Base-by-base conservation (phyloP, 2,888 invertebrate genomes). In the Branchinecta sandiegonensis region DNA sequence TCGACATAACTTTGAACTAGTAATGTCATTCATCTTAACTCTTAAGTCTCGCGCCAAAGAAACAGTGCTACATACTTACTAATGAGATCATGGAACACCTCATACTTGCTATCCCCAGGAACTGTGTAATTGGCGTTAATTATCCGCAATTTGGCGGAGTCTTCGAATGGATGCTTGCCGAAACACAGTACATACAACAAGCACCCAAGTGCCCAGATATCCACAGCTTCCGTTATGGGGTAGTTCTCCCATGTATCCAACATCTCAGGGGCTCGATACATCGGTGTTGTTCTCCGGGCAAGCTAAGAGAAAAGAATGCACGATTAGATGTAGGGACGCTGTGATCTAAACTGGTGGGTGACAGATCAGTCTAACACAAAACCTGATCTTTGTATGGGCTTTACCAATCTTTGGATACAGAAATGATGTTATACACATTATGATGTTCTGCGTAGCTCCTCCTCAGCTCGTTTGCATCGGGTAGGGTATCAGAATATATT, bases 191-290 rank as follows among this genome's bases (percentile, higher is more conserved):
- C 86, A 78, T 91, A 97, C 13, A 97, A 80, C 72, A 99, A 85
- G 78, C 99, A 99, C 9, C 99, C 99, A 13, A 99, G 80, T 0
- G 97, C 96, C 99, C 99, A 99, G 50, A 95, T 83, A 79, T 99
- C 99, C 2, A 89, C 86, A 65, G 89, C 86, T 72, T 89, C 85
- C 69, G 94, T 94, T 73, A 99, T 94, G 71, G 88, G 89, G 76
- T 88, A 87, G 77, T 99, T 95, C 75, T 88, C 92, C 90, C 97
- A 99, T 7, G 95, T 91, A 77, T 97, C 96, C 72, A 97, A 82
- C 88, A 97, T 94, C 82, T 99, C 99, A 47, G 99, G 99, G 0
- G 97, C 90, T 77, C 99, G 83, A 79, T 99, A 99, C 97, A 83
- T 83, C 8, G 83, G 83, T 14, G 83, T 84, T 14, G 83, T 84